A percentile compares a stretch with the other conserved stretches of the same genome.
phyloP scores from a whole-genome alignment of 2,113 vertebrate genomes.

The Oreochromis niloticus region DNA sequence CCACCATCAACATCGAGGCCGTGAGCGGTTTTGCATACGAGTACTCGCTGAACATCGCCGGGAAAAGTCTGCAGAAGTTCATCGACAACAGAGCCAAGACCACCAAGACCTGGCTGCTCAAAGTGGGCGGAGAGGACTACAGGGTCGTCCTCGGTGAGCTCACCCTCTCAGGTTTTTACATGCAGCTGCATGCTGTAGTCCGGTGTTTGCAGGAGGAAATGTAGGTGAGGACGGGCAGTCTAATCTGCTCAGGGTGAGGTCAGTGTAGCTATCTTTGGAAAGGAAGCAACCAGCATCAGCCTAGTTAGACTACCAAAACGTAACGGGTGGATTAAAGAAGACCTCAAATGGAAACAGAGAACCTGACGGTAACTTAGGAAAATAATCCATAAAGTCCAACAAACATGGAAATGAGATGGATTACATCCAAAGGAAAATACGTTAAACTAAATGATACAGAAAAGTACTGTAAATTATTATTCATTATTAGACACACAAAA shows the following conservation, averaged over 20 bases:
- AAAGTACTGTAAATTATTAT: background rate
- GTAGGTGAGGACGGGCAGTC: background rate
- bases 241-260: background rate
- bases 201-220: background rate
- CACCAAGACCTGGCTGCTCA: constrained; percentile 85
- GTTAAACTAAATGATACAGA: background rate
- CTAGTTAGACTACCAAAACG: background rate
- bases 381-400: background rate
- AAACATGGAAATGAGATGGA: background rate
- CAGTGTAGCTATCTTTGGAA: background rate
- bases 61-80: constrained; percentile 88
- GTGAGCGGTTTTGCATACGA: constrained; percentile 87
- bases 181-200: background rate
- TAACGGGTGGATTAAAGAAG: background rate
- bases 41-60: constrained; percentile 87
- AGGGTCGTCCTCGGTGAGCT: constrained; percentile 88
- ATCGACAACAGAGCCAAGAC: constrained; percentile 81
- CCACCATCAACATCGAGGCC: constrained; percentile 88
- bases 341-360: background rate
- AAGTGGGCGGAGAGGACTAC: constrained; percentile 77
- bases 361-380: background rate
- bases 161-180: background rate
- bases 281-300: background rate
- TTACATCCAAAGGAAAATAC: background rate
- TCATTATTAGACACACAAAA: background rate